Conservation (phyloP, 2,888 invertebrate genomes). For the Therioaphis trifolii region DNA sequence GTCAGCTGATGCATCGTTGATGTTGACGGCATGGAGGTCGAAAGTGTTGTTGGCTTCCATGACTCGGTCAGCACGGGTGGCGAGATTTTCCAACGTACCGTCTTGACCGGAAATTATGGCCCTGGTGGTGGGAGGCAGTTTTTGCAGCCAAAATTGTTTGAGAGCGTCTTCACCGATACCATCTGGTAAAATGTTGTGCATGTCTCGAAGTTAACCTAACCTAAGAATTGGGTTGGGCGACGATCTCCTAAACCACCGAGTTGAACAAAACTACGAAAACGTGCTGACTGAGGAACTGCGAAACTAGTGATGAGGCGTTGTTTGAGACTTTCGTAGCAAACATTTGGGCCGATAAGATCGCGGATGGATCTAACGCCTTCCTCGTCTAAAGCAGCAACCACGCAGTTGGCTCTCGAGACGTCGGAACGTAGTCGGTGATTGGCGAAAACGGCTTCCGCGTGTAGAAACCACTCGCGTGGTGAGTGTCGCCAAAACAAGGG, state of each 20-base stretch:
- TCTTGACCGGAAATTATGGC: neutral
- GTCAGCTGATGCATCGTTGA: neutral
- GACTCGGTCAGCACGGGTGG: neutral
- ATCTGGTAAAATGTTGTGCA: neutral
- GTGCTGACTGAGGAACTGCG: neutral
- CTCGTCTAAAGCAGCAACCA: too few species aligned
- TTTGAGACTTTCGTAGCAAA: neutral
- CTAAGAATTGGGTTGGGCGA: neutral
- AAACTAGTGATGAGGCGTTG: constrained; percentile 9
- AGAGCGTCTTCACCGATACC: neutral
- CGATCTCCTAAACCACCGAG: constrained; percentile 17
- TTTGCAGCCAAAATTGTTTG: too few species aligned
- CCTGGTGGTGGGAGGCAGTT: neutral
- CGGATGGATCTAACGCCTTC: neutral
- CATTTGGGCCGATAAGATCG: neutral
- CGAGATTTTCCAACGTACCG: neutral
- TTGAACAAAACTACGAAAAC: neutral
- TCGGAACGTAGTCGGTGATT: neutral
- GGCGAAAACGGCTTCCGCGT: constrained; percentile 16
- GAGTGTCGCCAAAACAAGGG: neutral
- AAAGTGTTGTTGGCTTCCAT: neutral
- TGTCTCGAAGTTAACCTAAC: too few species aligned
- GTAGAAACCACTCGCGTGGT: neutral
- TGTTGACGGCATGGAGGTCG: neutral
- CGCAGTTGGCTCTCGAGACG: neutral